Evolutionary conservation across 2,113 vertebrate genomes (phyloP), one percentile per base, ranked within the genome.

Genomic region (Spermophilus dauricus): DNA sequence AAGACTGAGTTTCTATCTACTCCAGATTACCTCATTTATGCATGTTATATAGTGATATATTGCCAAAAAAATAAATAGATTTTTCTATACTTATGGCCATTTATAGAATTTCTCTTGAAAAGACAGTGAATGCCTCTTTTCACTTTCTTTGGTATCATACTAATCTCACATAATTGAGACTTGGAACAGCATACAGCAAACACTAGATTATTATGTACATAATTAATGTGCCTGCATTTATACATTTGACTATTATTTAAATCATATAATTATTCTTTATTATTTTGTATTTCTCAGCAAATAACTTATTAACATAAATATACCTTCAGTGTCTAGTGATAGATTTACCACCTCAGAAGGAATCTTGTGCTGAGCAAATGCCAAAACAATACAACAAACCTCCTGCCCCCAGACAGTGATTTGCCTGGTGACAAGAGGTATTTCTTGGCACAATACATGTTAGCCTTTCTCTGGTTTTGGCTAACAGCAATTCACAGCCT

Each of bases 401-500:
- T 82, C 70, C 11, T 39, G 6, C 39, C 73, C 32, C 34, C 10
- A 82, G 82, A 93, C 30, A 94, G 58, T 69, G 53, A 73, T 89
- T 97, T 92, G 84, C 39, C 37, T 75, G 78, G 65, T 78, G 95
- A 83, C 56, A 67, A 82, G 78, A 76, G 70, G 67, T 73, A 37
- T 58, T 86, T 96, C 78, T 86, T 89, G 84, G 81, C 53, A 82
- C 42, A 45, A 42, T 76, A 84, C 69, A 67, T 1, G 0, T 95
- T 95, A 53, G 73, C 53, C 76, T 96, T 96, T 91, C 88, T 92
- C 45, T 28, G 73, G 92, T 95, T 94, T 93, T 89, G 96, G 80
- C 53, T 96, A 96, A 95, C 87, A 96, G 77, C 92, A 96, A 90
- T 95, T 95, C 97, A 65, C 89, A 94, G 87, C 6, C 92, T 96